Conservation (phyloP, 2,888 invertebrate species). For the Scrobipalpa costella region DNA sequence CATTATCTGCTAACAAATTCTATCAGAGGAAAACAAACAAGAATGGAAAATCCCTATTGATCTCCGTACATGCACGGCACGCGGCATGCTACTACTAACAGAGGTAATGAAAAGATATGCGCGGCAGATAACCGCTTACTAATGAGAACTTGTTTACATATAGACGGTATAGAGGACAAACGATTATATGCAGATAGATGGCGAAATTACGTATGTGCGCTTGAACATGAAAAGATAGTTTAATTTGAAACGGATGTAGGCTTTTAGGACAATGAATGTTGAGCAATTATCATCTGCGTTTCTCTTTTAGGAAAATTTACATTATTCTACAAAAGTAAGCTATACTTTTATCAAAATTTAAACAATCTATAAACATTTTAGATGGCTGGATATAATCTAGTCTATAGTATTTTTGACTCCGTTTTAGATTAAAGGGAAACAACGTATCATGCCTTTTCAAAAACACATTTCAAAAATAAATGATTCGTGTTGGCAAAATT, state of each 20-base stretch:
- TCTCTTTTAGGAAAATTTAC: background rate
- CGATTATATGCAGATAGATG: background rate
- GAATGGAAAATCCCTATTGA: constrained; percentile 8
- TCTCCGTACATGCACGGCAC: background rate
- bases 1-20: background rate
- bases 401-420: too few species aligned
- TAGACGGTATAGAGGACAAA: constrained; percentile 9
- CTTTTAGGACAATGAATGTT: background rate
- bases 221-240: constrained; percentile 13
- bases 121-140: constrained; percentile 8
- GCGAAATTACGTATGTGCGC: background rate
- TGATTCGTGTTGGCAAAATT: too few species aligned
- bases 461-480: too few species aligned
- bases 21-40: background rate
- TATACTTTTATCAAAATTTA: background rate
- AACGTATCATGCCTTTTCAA: too few species aligned
- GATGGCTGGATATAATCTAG: background rate
- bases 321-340: background rate
- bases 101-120: constrained; percentile 10
- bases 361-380: background rate
- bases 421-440: too few species aligned
- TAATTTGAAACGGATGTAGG: background rate
- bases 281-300: background rate
- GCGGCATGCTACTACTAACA: background rate
- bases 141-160: constrained; percentile 6